Evolutionary conservation across 2,113 vertebrate species (phyloP).

Genomic region (Forbesichthys papilliferus): DNA sequence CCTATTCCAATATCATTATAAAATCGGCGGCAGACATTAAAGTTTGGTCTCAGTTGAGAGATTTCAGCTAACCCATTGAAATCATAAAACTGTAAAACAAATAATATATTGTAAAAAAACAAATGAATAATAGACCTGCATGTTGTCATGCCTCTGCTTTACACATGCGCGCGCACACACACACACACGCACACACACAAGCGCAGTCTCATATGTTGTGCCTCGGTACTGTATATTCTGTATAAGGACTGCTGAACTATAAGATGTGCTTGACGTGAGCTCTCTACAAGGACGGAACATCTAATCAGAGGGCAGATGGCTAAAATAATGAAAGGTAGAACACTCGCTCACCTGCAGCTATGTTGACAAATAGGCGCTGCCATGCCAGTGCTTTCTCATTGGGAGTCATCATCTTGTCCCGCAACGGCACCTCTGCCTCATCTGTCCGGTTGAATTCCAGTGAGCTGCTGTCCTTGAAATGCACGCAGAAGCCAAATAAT

Average conservation of each 20-base stretch:
- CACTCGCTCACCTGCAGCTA: constrained; percentile 48
- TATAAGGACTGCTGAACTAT: neutral
- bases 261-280: constrained; percentile 19
- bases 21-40: neutral
- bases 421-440: constrained; percentile 49
- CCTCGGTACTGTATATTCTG: neutral
- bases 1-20: neutral
- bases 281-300: constrained; percentile 37
- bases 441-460: constrained; percentile 53
- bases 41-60: too few species aligned
- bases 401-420: constrained; percentile 59
- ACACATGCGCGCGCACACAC: too few species aligned
- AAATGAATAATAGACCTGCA: too few species aligned
- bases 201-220: neutral
- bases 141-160: too few species aligned
- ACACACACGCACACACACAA: too few species aligned
- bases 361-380: constrained; percentile 64
- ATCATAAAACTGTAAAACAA: too few species aligned
- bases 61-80: too few species aligned
- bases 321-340: constrained; percentile 64
- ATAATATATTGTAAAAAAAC: too few species aligned
- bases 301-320: constrained; percentile 36
- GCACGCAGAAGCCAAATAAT: constrained; percentile 62
- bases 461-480: constrained; percentile 64
- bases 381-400: constrained; percentile 51